phyloP scores from a whole-genome alignment of 2,888 invertebrate genomes.

The Aspidapion aeneum region DNA sequence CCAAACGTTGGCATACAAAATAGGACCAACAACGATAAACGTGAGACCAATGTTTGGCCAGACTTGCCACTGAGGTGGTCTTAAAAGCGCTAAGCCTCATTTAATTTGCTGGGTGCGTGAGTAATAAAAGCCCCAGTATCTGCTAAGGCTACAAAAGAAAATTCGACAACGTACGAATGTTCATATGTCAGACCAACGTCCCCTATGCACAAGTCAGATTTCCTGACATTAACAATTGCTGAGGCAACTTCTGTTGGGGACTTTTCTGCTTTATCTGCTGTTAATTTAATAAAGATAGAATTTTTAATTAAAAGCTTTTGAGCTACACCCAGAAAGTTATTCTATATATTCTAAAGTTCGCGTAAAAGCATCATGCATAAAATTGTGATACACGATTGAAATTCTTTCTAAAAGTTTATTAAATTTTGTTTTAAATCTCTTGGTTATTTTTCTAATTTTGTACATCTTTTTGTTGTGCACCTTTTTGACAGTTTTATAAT shows the following conservation, averaged over 20 bases:
- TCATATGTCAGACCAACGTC: constrained; percentile 74
- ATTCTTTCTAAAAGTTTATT: constrained; percentile 12
- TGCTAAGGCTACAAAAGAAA: constrained; percentile 71
- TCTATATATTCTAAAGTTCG: constrained; percentile 39
- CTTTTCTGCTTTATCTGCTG: too few species aligned
- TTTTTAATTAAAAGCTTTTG: too few species aligned
- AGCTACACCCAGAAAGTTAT: too few species aligned
- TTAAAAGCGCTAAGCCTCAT: constrained; percentile 70
- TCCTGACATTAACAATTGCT: too few species aligned
- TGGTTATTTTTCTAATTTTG: constrained; percentile 11
- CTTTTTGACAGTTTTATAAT: constrained; percentile 22
- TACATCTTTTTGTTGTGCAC: constrained; percentile 13
- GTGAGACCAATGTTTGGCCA: constrained; percentile 70
- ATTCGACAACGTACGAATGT: constrained; percentile 67
- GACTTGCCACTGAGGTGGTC: constrained; percentile 71
- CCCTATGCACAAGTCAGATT: constrained; percentile 70
- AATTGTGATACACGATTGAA: constrained; percentile 28
- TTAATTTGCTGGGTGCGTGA: constrained; percentile 68
- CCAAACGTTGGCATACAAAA: constrained; percentile 61
- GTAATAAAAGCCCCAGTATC: constrained; percentile 76
- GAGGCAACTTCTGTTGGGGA: too few species aligned
- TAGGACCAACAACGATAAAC: constrained; percentile 63
- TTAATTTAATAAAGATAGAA: too few species aligned
- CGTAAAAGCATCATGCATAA: constrained; percentile 38
- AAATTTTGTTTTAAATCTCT: constrained; percentile 10